phyloP scores from a whole-genome alignment of 2,113 vertebrate genomes.

The Merops nubicus region DNA sequence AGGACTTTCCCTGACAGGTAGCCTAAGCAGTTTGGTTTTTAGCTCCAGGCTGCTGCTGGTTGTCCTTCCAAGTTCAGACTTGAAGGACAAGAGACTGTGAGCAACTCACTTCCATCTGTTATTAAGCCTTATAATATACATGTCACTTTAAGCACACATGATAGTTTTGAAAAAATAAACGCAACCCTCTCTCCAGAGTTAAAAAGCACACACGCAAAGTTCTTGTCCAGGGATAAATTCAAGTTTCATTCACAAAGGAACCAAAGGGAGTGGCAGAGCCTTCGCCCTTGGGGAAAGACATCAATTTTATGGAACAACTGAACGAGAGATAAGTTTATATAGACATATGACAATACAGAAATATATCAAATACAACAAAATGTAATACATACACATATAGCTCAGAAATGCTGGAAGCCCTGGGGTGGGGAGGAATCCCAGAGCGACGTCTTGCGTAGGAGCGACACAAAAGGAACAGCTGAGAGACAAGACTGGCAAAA shows the following conservation, averaged over 20 bases:
- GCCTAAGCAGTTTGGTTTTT: not conserved
- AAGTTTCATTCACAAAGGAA: not conserved
- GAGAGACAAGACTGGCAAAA: not conserved
- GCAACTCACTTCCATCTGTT: not conserved
- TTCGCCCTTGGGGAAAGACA: not conserved
- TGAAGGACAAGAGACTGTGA: no score
- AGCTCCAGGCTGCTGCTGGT: not conserved
- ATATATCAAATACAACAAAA: not conserved
- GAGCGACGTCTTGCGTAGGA: not conserved
- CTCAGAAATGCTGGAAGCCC: not conserved
- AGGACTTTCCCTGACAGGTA: not conserved
- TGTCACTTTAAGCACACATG: not conserved
- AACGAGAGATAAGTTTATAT: not conserved
- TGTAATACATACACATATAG: not conserved
- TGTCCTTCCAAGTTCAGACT: not conserved
- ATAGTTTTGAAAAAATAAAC: not conserved
- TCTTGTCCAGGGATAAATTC: not conserved
- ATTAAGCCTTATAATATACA: not conserved
- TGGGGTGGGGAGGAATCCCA: not conserved
- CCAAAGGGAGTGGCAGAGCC: not conserved
- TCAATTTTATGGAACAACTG: not conserved
- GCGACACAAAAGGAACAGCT: conserved; percentile 22
- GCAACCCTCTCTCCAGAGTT: not conserved
- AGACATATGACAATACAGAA: not conserved
- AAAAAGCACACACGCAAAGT: not conserved